Evolutionary conservation across 2,797 vertebrate genomes (phyloP), one percentile per base, ranked within the genome.

Genomic region (Gymnopithys bicolor): DNA sequence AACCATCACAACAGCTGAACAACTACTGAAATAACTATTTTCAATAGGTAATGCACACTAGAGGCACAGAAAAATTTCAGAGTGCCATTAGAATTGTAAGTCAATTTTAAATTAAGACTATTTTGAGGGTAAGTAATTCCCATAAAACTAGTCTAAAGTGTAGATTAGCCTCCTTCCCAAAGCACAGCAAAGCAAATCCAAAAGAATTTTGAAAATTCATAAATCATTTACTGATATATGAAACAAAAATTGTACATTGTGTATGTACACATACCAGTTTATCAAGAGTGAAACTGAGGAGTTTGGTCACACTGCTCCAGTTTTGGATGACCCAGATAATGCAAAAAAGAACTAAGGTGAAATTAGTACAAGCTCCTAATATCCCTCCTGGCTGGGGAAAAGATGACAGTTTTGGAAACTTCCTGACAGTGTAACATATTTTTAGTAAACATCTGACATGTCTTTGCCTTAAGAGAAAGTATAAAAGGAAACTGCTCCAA

Each of bases 401-500:
- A 33, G 1, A 55, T 0, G 0, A 30, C 2, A 27, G 25, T 11
- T 89, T 48, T 30, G 18, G 35, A 52, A 87, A 68, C 18, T 7
- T 45, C 32, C 19, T 75, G 21, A 23, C 39, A 63, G 21, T 8
- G 52, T n/a, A 35, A 45, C 10, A 12, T 3, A 17, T 45, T 74
- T 82, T 78, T 62, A 37, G 15, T 22, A 45, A 68, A 16, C 5
- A 55, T 8, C 25, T 59, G 39, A 27, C 8, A 12, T 4, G 6
- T 25, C n/a, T 68, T 30, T 27, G 16, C 19, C 55, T 73, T 46
- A 32, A 8, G 4, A 84, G 5, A 55, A 33, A 30, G 12, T 21
- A 43, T 3, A 77, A 13, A 46, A 4, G 33, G 33, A 53, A 80
- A 46, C 21, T 68, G 22, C 37, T 24, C 32, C 67, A n/a, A 49